Evolutionary conservation across 2,113 vertebrate genomes (phyloP).

Genomic region (Setophaga coronata): DNA sequence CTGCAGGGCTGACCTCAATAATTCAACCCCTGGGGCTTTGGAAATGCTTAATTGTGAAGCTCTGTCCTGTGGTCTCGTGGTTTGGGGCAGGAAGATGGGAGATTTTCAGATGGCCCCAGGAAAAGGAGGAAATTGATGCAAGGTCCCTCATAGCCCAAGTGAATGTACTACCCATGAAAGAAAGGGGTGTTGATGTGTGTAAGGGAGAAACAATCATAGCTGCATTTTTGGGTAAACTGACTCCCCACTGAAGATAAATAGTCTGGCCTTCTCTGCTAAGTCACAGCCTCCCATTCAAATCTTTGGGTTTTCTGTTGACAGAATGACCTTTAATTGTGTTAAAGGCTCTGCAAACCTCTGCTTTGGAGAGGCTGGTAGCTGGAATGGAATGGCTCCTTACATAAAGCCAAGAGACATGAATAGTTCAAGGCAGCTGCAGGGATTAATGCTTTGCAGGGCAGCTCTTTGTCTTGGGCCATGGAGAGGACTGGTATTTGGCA

Average conservation of each 20-base stretch:
- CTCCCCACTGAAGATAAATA: not conserved
- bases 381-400: constrained; percentile 43
- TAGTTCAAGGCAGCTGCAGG: constrained; percentile 62
- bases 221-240: not conserved
- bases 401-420: constrained; percentile 53
- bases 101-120: not conserved
- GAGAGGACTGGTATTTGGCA: constrained; percentile 66
- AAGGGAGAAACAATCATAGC: not conserved
- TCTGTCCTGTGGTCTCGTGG: not conserved
- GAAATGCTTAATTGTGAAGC: not conserved
- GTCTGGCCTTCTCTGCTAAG: not conserved
- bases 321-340: constrained; percentile 48
- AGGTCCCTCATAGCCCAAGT: not conserved
- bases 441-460: constrained; percentile 64
- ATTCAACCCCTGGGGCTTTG: not conserved
- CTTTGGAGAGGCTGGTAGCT: not conserved
- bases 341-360: constrained; percentile 29
- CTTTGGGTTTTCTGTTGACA: not conserved
- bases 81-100: not conserved
- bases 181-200: not conserved
- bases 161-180: not conserved
- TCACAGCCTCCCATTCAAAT: not conserved
- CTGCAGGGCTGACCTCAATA: not conserved
- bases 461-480: constrained; percentile 62
- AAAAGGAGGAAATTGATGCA: not conserved